Base-by-base conservation (phyloP, 2,113 vertebrate genomes). In the Myxocyprinus asiaticus region DNA sequence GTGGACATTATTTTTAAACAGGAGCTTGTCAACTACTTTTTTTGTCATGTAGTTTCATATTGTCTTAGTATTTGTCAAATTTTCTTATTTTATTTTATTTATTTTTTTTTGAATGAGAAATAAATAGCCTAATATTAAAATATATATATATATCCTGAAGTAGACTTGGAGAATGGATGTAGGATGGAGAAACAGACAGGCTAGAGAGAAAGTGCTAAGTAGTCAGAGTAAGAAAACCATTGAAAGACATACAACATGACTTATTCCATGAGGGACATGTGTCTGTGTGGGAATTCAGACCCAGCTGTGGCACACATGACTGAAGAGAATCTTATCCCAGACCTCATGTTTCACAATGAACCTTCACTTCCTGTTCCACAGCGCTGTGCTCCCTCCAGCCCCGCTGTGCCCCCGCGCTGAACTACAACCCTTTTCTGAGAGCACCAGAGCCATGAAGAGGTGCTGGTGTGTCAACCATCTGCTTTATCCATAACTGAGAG, bases 271-370 rank as follows among this genome's bases (percentile, higher is more conserved):
- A 89, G 88, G 86, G 65, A 76, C 89, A 90, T 82, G 76, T 65
- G 84, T 81, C 85, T 87, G 89, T 71, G 72, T 77, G 79, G 58
- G 69, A 74, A 72, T 75, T 63, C 22, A 87, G 87, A 78, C 90
- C 92, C 94, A 95, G 94, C 94, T 95, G 94, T 88, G 48, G 89
- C 89, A 88, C 94, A 93, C 91, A 92, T 94, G 94, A 92, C 91
- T 87, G 88, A 63, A 74, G 88, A 87, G 89, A 84, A 89, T 90
- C 86, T 90, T 88, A 78, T 93, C 92, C 90, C 84, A 81, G 84
- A 92, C 92, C 91, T 94, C 92, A 85, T 94, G 94, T 95, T 95
- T 94, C 94, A 92, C 79, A 79, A 88, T 95, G 94, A 33, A 96
- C 95, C 95, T 95, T 93, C 93, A 91, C 85, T 96, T 96, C 95